Evolutionary conservation across 2,888 invertebrate species (phyloP).

Genomic region (Caenorhabditis virilis): DNA sequence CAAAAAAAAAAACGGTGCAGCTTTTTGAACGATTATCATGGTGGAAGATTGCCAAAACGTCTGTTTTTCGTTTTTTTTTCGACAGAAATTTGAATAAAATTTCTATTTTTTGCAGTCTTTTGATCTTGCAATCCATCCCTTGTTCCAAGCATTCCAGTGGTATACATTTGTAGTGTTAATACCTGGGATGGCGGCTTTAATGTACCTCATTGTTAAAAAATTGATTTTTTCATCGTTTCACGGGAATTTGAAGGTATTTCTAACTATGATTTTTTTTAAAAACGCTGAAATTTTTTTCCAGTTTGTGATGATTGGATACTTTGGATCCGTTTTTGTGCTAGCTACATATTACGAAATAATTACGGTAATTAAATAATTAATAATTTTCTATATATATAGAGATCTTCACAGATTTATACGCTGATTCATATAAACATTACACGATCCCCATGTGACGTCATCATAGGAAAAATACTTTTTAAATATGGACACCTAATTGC

Average conservation of each 20-base stretch:
- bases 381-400: neutral
- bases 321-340: neutral
- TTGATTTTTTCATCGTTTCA: too few species aligned
- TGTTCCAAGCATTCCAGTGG: too few species aligned
- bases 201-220: too few species aligned
- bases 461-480: constrained; percentile 8
- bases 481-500: constrained; percentile 1
- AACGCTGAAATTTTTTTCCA: neutral
- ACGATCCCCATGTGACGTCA: constrained; percentile 10
- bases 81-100: constrained; percentile 17
- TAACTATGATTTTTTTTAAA: neutral
- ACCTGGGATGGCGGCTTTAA: too few species aligned
- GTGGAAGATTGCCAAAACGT: neutral
- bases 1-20: too few species aligned
- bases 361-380: neutral
- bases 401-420: neutral
- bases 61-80: neutral
- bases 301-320: neutral
- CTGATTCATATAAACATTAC: neutral
- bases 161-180: too few species aligned
- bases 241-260: neutral
- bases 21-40: too few species aligned
- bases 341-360: neutral
- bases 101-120: constrained; percentile 11
- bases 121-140: too few species aligned